Percentiles rank a stretch among this genome's conserved stretches.
phyloP scores from a whole-genome alignment of 2,888 invertebrate species.

The Tenthredo amoena region DNA sequence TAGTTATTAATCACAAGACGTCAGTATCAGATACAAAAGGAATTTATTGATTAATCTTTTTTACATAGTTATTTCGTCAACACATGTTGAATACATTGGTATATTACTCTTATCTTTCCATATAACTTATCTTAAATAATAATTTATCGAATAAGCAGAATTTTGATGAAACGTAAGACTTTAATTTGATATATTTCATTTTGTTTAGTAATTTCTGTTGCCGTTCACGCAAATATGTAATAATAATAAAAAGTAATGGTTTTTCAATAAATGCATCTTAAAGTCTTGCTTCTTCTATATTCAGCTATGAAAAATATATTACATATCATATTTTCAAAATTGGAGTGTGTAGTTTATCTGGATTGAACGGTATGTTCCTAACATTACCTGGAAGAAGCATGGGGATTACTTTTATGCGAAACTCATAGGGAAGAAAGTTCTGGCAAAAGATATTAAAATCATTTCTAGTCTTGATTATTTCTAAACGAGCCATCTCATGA shows the following conservation, averaged over 20 bases:
- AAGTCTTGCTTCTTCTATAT: not conserved
- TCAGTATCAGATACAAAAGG: not conserved
- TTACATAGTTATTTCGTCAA: not conserved
- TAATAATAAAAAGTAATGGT: not conserved
- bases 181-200: not conserved
- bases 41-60: not conserved
- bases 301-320: not conserved
- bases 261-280: not conserved
- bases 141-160: not conserved
- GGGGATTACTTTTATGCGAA: slow-evolving; percentile 70
- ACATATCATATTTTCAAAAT: slow-evolving; percentile 56
- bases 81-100: not conserved
- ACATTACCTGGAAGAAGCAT: slow-evolving; percentile 70
- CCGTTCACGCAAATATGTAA: not conserved
- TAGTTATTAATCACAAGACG: not conserved
- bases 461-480: slow-evolving; percentile 65
- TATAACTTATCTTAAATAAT: not conserved
- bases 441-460: slow-evolving; percentile 72
- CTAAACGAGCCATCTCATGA: slow-evolving; percentile 68
- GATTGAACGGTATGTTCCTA: slow-evolving; percentile 68
- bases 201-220: not conserved
- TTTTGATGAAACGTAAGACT: not conserved
- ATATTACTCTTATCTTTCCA: not conserved
- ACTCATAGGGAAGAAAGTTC: slow-evolving; percentile 70
- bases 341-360: slow-evolving; percentile 59